Base-by-base conservation (phyloP, 2,888 invertebrate genomes). In the Cephus runcator region DNA sequence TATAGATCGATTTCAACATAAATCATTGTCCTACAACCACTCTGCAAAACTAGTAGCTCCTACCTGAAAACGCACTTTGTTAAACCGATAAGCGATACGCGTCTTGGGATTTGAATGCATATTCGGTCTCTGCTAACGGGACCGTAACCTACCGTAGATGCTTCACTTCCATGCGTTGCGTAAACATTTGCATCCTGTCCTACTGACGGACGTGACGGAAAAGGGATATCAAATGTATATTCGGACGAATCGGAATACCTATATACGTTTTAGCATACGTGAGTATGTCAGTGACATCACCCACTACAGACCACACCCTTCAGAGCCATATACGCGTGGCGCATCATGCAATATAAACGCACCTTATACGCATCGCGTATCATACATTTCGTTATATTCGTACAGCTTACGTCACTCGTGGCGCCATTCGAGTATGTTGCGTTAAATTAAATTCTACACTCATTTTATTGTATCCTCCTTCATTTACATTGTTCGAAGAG, bases 111-210 rank as follows among this genome's bases (percentile, higher is more conserved):
- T 23, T 56, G 23, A 56, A 56, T 56, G 23, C 56, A 23, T 56
- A 56, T 56, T 56, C 23, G 56, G 23, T 56, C 40, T 56, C 23
- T 36, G 56, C 23, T 56, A 56, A 56, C 56, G 56, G 23, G 56
- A 56, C 56, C 23, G 15, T 56, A 56, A 56, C 56, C 56, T 36
- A 56, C 11, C 71, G 30, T 34, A n/a, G 71, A 71, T 30, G 15
- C 31, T 71, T 71, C 11, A 71, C 71, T 71, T 34, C 71, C 71
- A 23, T 56, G 56, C 56, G 71, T 71, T 71, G 30, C 71, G 71
- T 34, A 71, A 71, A 30, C 30, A 71, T 71, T 71, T 71, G 12
- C 30, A 71, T 71, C 11, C 71, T 34, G 30, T 71, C 71, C 71
- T 11, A 30, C 71, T 71, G 34, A 30, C 71, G 12, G 15, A 15